Evolutionary conservation across 2,888 invertebrate genomes (phyloP), one percentile per base, ranked within the genome.

Genomic region (Oxytorus armatus): DNA sequence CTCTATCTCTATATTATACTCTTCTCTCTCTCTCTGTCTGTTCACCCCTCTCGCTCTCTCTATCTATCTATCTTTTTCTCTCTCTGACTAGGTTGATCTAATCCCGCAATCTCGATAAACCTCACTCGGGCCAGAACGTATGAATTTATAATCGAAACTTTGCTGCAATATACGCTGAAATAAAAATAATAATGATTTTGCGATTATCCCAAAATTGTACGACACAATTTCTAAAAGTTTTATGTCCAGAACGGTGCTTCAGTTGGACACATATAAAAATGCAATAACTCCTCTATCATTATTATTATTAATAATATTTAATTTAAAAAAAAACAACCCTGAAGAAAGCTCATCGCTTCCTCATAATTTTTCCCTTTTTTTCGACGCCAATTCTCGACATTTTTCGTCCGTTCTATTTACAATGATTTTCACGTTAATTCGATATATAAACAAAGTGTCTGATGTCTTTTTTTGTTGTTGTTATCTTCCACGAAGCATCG

Each of bases 71-170:
- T 57, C 72, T 39, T 53, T 69, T 7, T 55, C 59, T 69, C 65
- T 77, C 59, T 77, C 72, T 53, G 76, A 73, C 81, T 70, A 86
- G 86, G 86, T 88, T 88, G 63, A 79, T 79, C 70, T 79, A 75
- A 79, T 79, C 79, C 79, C 11, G 39, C 79, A 76, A 76, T 79
- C 79, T 79, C 75, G 75, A 72, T 79, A 76, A 65, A 76, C 76
- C 59, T 69, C 63, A 63, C 65, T 75, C 55, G 57, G 55, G 44
- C 57, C 42, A 36, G 39, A 70, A 65, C 57, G 65, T 72, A 75
- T 59, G 44, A 79, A 76, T 76, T 59, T 75, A 23, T 53, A 65
- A 79, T 61, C 42, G 42, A 63, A 33, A 25, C 49, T 39, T 14
- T 25, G 25, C 49, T 11, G 39, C 25, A 61, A 39, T 21, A 5